Evolutionary conservation across 2,888 invertebrate species (phyloP), one percentile per base, ranked within the genome.

Genomic region (Ferrisia virgata): DNA sequence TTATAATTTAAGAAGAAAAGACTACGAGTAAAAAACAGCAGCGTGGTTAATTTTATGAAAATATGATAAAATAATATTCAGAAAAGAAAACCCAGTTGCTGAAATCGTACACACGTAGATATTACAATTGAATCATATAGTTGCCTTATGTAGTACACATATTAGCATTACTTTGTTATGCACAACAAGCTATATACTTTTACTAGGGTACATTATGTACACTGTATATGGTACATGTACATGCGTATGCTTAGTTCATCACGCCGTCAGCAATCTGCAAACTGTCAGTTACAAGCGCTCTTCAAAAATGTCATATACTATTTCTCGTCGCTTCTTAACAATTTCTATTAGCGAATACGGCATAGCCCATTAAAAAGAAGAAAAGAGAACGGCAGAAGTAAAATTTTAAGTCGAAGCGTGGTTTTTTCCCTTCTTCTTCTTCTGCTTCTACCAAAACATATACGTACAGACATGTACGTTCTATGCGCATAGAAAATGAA

Each of bases 151-250:
- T n/a, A n/a, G n/a, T n/a, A n/a, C n/a, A n/a, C n/a, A n/a, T 72
- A 72, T 72, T 72, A 64, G 72, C 33, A 72, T 72, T 72, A 72
- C 72, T 72, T 36, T 72, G 72, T 72, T 72, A 72, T 72, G 72
- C 72, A 72, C 33, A 72, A 33, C 72, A n/a, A n/a, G n/a, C n/a
- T n/a, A n/a, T n/a, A n/a, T n/a, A n/a, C n/a, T n/a, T n/a, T n/a
- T n/a, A n/a, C n/a, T n/a, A n/a, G n/a, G n/a, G n/a, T n/a, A n/a
- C n/a, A n/a, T n/a, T n/a, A n/a, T n/a, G n/a, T n/a, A n/a, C n/a
- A n/a, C n/a, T n/a, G n/a, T n/a, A n/a, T n/a, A n/a, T n/a, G n/a
- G n/a, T n/a, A n/a, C n/a, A n/a, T 33, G 33, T 33, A 72, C 72
- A 15, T 72, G 11, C 6, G 33, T 33, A 72, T n/a, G n/a, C n/a